These are phyloP conservation scores for Protomyctophum bolini DNA, from an alignment of 2,113 vertebrate genomes.

Conservation along the genomic window DNA sequence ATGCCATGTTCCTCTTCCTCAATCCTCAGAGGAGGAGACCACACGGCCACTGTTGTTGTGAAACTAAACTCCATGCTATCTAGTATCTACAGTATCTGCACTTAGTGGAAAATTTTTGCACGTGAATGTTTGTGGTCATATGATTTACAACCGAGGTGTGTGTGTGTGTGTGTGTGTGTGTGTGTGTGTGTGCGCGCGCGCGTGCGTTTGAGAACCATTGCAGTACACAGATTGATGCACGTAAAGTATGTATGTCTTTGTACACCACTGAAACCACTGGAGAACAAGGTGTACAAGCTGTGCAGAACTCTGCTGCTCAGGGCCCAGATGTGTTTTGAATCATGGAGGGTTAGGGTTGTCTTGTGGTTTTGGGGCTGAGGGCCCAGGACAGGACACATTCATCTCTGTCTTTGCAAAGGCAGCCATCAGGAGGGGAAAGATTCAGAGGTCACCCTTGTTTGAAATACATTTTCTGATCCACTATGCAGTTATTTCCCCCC, in stretches of 20 bases:
- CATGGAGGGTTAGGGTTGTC: slow-evolving; percentile 38
- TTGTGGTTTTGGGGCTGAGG: slow-evolving; percentile 42
- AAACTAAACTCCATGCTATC: slow-evolving; percentile 16
- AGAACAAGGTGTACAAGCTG: slow-evolving; percentile 61
- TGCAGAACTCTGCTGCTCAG: slow-evolving; percentile 23
- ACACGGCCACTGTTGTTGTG: slow-evolving; percentile 10
- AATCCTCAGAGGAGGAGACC: background rate
- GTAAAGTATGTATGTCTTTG: background rate
- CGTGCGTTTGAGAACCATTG: background rate
- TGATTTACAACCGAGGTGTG: too few relatives aligned
- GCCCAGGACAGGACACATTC: slow-evolving; percentile 22
- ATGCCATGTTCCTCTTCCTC: slow-evolving; percentile 3
- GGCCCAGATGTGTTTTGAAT: slow-evolving; percentile 72
- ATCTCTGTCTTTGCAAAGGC: slow-evolving; percentile 35
- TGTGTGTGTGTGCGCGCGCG: background rate
- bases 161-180: background rate
- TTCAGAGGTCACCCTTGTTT: slow-evolving; percentile 28
- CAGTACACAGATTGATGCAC: too few relatives aligned
- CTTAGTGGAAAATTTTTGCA: background rate
- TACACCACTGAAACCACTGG: slow-evolving; percentile 23
- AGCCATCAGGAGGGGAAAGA: slow-evolving; percentile 38
- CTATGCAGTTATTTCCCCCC: slow-evolving; percentile 46
- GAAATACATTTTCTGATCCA: slow-evolving; percentile 33
- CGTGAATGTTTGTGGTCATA: background rate
- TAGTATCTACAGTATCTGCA: background rate